A percentile compares a stretch with the other conserved stretches of the same genome.
These are phyloP conservation scores for Lateolabrax maculatus DNA, from an alignment of 2,797 vertebrate species.

Conservation along the genomic window DNA sequence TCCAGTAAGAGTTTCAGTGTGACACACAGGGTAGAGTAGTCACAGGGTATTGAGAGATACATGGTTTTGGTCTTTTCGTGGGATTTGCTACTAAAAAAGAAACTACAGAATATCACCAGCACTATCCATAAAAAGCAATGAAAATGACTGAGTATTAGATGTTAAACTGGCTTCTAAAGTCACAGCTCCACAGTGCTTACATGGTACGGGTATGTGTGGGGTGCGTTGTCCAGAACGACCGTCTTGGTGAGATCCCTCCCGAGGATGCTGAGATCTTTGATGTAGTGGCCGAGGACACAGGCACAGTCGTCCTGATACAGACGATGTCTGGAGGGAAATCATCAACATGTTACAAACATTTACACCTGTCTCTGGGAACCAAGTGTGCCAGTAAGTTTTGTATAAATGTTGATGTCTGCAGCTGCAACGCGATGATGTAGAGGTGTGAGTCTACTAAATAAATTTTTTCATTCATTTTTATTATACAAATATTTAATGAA, in stretches of 20 bases:
- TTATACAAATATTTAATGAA: too few relatives aligned
- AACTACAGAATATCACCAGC: background rate
- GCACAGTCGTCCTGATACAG: slow-evolving; percentile 89
- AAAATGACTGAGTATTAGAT: background rate
- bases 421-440: too few relatives aligned
- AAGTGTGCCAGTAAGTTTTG: too few relatives aligned
- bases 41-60: background rate
- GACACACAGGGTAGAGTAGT: too few relatives aligned
- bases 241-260: slow-evolving; percentile 87
- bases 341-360: background rate
- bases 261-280: slow-evolving; percentile 88
- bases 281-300: slow-evolving; percentile 88
- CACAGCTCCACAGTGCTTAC: slow-evolving; percentile 65
- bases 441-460: too few relatives aligned
- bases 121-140: background rate
- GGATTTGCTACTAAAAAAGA: background rate
- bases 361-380: background rate
- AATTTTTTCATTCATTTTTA: too few relatives aligned
- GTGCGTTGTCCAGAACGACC: slow-evolving; percentile 87
- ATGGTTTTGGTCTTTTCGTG: background rate
- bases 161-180: background rate
- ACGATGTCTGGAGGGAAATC: slow-evolving; percentile 77
- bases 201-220: slow-evolving; percentile 88
- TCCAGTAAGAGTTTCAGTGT: too few relatives aligned
- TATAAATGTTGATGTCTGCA: too few relatives aligned